Conservation (phyloP, 2,888 invertebrate species). For the Diarsia rubi region DNA sequence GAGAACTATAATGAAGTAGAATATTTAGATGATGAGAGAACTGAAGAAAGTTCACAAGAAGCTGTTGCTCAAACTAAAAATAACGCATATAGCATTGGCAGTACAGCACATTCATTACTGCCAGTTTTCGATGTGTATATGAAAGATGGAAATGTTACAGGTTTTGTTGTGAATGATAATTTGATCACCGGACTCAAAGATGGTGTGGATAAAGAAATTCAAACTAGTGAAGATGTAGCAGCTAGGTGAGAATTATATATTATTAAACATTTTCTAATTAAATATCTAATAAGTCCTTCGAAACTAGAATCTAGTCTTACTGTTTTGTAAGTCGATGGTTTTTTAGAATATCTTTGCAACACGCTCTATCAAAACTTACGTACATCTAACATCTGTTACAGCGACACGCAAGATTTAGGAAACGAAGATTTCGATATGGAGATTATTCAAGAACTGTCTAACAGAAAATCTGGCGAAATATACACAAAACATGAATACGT, state of each 20-base stretch:
- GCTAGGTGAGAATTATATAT: constrained; percentile 49
- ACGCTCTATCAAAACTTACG: neutral
- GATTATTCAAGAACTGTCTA: constrained; percentile 26
- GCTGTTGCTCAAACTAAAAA: constrained; percentile 63
- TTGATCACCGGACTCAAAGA: constrained; percentile 56
- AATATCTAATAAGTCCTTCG: neutral
- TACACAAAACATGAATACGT: constrained; percentile 72
- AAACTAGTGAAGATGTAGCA: constrained; percentile 59
- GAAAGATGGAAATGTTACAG: constrained; percentile 74
- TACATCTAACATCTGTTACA: constrained; percentile 40
- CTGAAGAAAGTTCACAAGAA: constrained; percentile 57
- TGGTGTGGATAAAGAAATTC: constrained; percentile 66
- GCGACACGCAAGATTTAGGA: constrained; percentile 49
- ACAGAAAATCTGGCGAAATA: constrained; percentile 45
- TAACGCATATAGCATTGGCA: constrained; percentile 39
- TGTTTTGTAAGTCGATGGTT: neutral
- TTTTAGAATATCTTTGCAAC: neutral
- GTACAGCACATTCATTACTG: constrained; percentile 64
- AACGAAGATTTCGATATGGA: constrained; percentile 54
- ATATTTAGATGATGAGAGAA: constrained; percentile 39
- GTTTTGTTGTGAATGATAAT: constrained; percentile 70
- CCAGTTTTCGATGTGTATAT: constrained; percentile 74
- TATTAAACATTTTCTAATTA: neutral
- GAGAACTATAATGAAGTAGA: constrained; percentile 42
- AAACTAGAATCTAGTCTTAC: neutral